Evolutionary conservation across 2,888 invertebrate species (phyloP), one percentile per base, ranked within the genome.

Genomic region (Tetragonisca angustula): DNA sequence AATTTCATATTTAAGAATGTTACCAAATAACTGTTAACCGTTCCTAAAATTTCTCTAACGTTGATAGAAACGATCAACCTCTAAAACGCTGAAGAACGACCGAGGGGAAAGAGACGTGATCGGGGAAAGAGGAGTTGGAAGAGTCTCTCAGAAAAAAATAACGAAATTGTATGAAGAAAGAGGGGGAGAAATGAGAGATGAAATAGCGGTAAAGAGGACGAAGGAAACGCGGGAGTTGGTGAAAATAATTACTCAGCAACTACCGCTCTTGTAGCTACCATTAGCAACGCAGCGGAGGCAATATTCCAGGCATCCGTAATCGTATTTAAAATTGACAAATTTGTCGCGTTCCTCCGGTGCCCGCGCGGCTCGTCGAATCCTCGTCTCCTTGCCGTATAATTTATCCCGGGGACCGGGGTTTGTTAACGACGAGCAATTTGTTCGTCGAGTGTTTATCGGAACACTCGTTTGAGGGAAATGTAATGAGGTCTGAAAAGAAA

Each of bases 321-420:
- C 84, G 84, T 86, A 91, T 90, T 91, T 88, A 89, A 91, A 90
- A 90, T 90, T 86, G 87, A 90, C 88, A 89, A 87, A 90, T 91
- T 91, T 87, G 83, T 89, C 85, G 79, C 80, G 83, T 74, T 81
- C 65, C 65, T n/a, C 62, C 68, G 79, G 24, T 80, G 79, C 71
- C 70, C 75, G 80, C 67, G 79, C 69, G 49, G 75, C 81, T 86
- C 86, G 79, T 90, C 88, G 86, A 88, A 89, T 88, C 85, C 43
- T 36, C 52, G 36, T 81, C 86, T 82, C 86, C 81, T 71, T 73
- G 74, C 74, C 83, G 87, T 89, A 84, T 87, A 89, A 89, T 90
- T 90, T 90, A 84, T 90, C 83, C 75, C 70, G 59, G 50, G 68
- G 36, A 79, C 79, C 73, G 84, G 84, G 81, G 73, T 76, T 81